Conservation (phyloP, 2,113 vertebrate genomes). For the Thunnus thynnus region DNA sequence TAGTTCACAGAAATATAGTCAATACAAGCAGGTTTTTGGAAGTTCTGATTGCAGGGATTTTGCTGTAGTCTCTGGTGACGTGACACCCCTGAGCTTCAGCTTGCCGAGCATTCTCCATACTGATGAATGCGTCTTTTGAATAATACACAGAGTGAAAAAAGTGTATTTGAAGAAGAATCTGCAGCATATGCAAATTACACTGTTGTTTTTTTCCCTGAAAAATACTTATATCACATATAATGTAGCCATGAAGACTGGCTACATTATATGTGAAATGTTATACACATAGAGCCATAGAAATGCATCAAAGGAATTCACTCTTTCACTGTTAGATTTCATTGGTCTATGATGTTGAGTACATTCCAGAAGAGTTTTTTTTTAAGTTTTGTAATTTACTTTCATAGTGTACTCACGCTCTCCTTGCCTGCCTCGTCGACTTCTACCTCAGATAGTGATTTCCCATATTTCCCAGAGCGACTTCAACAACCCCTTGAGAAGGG, state of each 20-base stretch:
- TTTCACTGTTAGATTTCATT: conserved; percentile 3
- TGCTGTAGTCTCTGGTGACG: conserved; percentile 48
- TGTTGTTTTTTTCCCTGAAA: conserved; percentile 5
- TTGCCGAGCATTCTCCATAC: conserved; percentile 52
- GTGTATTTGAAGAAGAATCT: conserved; percentile 35
- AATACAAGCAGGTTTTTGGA: conserved; percentile 43
- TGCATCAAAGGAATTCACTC: conserved; percentile 1
- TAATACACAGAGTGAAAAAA: conserved; percentile 55
- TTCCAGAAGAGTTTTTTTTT: conserved; percentile 21
- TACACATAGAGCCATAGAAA: conserved; percentile 5
- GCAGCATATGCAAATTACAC: conserved; percentile 18
- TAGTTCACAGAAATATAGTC: conserved; percentile 46
- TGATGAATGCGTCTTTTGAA: conserved; percentile 71
- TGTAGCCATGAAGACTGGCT: background rate
- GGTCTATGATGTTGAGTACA: conserved; percentile 11
- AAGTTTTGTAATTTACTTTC: conserved; percentile 58
- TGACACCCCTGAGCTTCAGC: conserved; percentile 48
- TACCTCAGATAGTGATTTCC: conserved; percentile 64
- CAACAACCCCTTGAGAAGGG: conserved; percentile 56
- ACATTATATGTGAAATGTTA: background rate
- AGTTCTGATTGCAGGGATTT: conserved; percentile 41
- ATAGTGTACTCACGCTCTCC: conserved; percentile 34
- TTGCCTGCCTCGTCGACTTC: conserved; percentile 37
- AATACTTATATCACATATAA: background rate
- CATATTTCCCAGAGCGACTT: conserved; percentile 54